Evolutionary conservation across 2,888 invertebrate species (phyloP).

Genomic region (Heliconius hortense): DNA sequence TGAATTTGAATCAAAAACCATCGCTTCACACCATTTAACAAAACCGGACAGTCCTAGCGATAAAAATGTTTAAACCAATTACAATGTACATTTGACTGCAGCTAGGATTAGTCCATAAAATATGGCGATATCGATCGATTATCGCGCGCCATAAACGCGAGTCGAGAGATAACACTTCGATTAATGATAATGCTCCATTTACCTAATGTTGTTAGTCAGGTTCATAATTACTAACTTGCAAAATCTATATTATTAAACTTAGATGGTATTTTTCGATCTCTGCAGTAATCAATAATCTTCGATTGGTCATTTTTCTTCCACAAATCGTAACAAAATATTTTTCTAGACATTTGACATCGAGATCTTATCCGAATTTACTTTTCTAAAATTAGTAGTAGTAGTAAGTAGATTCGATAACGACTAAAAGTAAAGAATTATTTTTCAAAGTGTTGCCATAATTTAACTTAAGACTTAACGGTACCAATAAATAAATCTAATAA

Average conservation of each 20-base stretch:
- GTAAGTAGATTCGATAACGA: neutral
- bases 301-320: no score
- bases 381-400: no score
- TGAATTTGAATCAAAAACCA: neutral
- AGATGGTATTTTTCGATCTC: no score
- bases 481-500: neutral
- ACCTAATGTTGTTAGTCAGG: conserved; percentile 13
- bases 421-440: neutral
- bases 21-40: neutral
- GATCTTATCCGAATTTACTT: neutral
- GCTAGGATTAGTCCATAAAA: conserved; percentile 1
- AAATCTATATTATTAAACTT: no score
- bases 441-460: neutral
- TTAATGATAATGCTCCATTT: conserved; percentile 34
- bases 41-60: neutral
- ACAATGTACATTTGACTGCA: neutral
- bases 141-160: conserved; percentile 33
- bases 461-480: neutral
- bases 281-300: no score
- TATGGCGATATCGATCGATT: conserved; percentile 24
- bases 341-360: no score
- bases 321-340: no score
- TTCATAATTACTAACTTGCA: conserved; percentile 5
- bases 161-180: conserved; percentile 39
- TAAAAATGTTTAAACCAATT: neutral